Evolutionary conservation across 1,140 invertebrate genomes (phyloP).

Genomic region (Sinella curviseta): DNA sequence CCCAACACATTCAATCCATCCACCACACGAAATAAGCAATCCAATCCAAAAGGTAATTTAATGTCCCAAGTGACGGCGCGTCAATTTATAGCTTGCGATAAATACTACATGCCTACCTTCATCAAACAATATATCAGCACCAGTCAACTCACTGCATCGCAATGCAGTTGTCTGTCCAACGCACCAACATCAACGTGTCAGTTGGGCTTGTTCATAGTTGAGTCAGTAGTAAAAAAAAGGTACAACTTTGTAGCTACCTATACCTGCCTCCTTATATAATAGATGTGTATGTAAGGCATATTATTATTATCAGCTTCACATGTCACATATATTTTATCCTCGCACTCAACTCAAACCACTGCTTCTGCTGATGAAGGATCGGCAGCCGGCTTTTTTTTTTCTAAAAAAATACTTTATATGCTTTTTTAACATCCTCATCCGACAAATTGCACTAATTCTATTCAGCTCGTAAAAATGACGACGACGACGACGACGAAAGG

Average conservation of each 20-base stretch:
- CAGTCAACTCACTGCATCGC: background rate
- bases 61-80: slow-evolving; percentile 18
- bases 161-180: background rate
- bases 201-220: too few relatives aligned
- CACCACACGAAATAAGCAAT: background rate
- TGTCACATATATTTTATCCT: slow-evolving; percentile 18
- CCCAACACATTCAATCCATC: background rate
- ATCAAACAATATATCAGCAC: slow-evolving; percentile 5
- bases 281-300: too few relatives aligned
- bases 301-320: background rate
- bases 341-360: background rate
- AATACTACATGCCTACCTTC: slow-evolving; percentile 22
- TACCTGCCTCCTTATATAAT: too few relatives aligned
- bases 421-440: slow-evolving; percentile 21
- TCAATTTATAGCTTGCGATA: slow-evolving; percentile 20
- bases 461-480: slow-evolving; percentile 19
- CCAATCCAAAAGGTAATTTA: slow-evolving; percentile 13
- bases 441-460: slow-evolving; percentile 26
- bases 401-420: background rate
- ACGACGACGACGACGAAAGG: background rate
- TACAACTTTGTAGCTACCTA: background rate
- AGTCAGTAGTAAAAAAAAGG: background rate
- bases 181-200: background rate
- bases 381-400: slow-evolving; percentile 17
- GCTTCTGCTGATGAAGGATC: background rate